Base-by-base conservation (phyloP, 2,888 invertebrate species). In the Drosophila neonasuta region DNA sequence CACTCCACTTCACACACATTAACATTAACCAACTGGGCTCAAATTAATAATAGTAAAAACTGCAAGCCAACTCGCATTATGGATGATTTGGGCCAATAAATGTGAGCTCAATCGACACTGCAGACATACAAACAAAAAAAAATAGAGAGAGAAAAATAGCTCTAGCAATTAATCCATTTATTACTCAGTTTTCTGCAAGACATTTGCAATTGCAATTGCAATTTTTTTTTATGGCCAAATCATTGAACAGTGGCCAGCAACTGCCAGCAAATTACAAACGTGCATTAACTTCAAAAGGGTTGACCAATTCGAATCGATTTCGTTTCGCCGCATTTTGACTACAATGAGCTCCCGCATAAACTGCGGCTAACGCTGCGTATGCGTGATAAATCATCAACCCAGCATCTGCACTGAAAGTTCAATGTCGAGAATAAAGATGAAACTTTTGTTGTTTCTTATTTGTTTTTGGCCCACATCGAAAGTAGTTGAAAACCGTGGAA, bases 61-160 rank as follows among this genome's bases (percentile, higher is more conserved):
- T 75, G 68, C 75, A 77, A 66, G 54, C 66, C 55, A 60, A 54
- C 65, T 42, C 41, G 41, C 68, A 80, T 80, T 72, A 73, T 68
- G 61, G 71, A 86, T 81, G 86, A 86, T 81, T 81, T 80, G 64
- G 71, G 69, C 73, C 36, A 83, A 83, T 80, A 80, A 78, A 85
- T 59, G 59, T 34, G 11, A 58, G 54, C 51, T 46, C 32, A n/a
- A 55, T 32, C 56, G 24, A 6, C 67, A 74, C 20, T 10, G 54
- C 10, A 55, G 44, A 55, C 44, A 55, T 17, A 17, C n/a, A 54
- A 17, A 32, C 15, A 15, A 17, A 17, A 17, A n/a, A 7, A 7
- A 4, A 30, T 9, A 44, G 15, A 15, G n/a, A 11, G 5, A 36
- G 36, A 13, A 39, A 39, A 30, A 42, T 42, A 58, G 42, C 60